phyloP scores from a whole-genome alignment of 2,797 vertebrate species.

The Tamandua tetradactyla region DNA sequence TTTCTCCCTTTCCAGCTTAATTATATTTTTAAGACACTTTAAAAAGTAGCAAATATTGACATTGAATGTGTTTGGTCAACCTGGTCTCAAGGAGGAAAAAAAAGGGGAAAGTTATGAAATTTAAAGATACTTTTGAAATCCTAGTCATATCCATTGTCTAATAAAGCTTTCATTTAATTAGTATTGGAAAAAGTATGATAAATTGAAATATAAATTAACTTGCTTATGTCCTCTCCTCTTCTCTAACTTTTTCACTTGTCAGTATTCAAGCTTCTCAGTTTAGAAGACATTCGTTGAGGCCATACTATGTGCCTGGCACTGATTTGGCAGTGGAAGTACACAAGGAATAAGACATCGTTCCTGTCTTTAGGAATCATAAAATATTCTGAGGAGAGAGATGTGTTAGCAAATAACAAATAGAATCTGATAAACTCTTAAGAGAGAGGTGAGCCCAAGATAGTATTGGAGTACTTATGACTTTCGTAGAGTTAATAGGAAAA shows the following conservation, averaged over 20 bases:
- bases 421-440: not conserved
- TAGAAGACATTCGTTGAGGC: not conserved
- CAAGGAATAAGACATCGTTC: not conserved
- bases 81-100: not conserved
- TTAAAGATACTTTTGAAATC: conserved; percentile 34
- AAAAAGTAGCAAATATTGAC: not conserved
- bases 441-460: not conserved
- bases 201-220: not conserved
- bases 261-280: not conserved
- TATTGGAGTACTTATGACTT: not conserved
- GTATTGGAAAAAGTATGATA: not conserved
- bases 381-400: not conserved
- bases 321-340: not conserved
- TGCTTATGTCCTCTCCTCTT: not conserved
- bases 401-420: not conserved
- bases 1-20: not conserved
- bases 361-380: not conserved
- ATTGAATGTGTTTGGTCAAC: not conserved
- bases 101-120: not conserved
- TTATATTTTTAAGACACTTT: not conserved
- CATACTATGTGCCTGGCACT: not conserved
- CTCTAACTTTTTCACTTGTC: not conserved
- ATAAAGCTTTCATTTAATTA: not conserved
- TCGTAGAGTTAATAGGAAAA: not conserved
- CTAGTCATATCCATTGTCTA: not conserved